Conservation (phyloP, 2,113 vertebrate species). For the Gorsachius goisagi region DNA sequence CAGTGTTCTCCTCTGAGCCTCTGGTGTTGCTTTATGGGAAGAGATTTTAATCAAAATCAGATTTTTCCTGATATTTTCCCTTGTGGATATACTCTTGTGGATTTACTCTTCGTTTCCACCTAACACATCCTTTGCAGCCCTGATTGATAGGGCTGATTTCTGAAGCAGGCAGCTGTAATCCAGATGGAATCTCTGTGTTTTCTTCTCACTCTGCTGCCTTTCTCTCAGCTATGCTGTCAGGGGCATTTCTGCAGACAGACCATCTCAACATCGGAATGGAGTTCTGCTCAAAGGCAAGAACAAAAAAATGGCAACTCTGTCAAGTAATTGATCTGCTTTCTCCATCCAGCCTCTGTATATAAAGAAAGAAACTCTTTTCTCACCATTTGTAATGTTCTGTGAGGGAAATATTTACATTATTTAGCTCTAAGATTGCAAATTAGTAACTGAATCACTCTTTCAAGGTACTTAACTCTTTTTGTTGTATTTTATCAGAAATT, state of each 20-base stretch:
- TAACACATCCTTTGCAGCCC: neutral
- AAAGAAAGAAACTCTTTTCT: neutral
- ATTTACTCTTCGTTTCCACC: neutral
- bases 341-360: neutral
- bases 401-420: neutral
- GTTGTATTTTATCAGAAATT: neutral
- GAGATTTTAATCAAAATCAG: constrained; percentile 17
- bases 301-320: neutral
- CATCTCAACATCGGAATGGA: neutral
- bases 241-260: neutral
- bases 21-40: neutral
- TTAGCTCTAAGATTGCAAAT: neutral
- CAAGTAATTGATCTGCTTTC: neutral
- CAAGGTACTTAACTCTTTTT: neutral
- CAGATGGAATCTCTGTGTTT: neutral
- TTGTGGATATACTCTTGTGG: neutral
- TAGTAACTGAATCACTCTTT: neutral
- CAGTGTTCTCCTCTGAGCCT: neutral
- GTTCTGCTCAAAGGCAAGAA: neutral
- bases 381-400: neutral
- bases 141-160: neutral
- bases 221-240: neutral
- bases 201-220: neutral
- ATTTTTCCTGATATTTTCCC: neutral
- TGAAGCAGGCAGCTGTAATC: neutral